Base-by-base conservation (phyloP, 2,888 invertebrate genomes). In the Agrilus biguttatus region DNA sequence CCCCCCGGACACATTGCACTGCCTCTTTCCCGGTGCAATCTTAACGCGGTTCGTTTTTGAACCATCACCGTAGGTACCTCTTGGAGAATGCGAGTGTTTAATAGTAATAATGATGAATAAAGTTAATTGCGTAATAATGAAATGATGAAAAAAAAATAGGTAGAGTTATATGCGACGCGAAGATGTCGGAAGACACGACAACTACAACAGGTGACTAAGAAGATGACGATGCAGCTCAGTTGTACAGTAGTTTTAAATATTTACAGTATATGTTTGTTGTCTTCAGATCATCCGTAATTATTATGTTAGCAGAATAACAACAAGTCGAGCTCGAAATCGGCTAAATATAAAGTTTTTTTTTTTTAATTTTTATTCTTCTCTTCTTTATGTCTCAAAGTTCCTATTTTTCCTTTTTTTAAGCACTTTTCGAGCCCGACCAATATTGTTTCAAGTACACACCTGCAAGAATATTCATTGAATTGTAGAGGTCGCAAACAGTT, bases 51-150 rank as follows among this genome's bases (percentile, higher is more conserved):
- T 61, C 59, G 55, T 55, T 58, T 58, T 55, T 58, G 59, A 61
- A 61, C 60, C 60, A 53, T 55, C 54, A 62, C 63, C 62, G 61
- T 62, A 61, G 63, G 65, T 65, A 65, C 65, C 65, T 64, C 62
- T 60, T 28, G 28, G 28, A 54, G 53, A 55, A 59, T 60, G 55
- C 60, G 60, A 59, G 59, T 60, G 61, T 58, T 60, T 56, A 60
- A 53, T 57, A 56, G 58, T 60, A 55, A 47, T 41, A 35, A 41
- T 23, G 19, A 36, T 14, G 32, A 37, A 36, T 36, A 43, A 41
- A 41, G 39, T 37, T 41, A 43, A 41, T 40, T 39, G 39, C 36
- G 39, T 45, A 39, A 40, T 36, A 40, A 38, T 39, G 37, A 40
- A 40, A 39, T 41, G 40, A 34, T 37, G 36, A 33, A 37, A 40